Conservation (phyloP, 2,113 vertebrate genomes). For the Balaeniceps rex region DNA sequence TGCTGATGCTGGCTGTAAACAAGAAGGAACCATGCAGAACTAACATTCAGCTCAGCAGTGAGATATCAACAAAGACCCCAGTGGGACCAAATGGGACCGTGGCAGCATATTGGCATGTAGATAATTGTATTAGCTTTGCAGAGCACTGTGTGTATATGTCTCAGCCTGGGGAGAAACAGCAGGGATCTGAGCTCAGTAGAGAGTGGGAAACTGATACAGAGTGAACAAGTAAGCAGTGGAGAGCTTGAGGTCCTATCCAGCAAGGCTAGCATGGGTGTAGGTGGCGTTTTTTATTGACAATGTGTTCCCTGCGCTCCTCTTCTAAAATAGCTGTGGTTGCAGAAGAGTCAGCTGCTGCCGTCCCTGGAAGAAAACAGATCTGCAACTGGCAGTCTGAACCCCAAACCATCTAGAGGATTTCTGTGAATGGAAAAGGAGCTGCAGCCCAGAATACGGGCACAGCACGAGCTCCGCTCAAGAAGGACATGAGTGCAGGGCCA, state of each 20-base stretch:
- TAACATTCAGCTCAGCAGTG: neutral
- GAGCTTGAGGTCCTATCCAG: neutral
- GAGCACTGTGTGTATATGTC: neutral
- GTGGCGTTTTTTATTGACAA: neutral
- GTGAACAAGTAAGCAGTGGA: neutral
- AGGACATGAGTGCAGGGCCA: rapidly evolving
- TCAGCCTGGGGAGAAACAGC: neutral
- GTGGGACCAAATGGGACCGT: neutral
- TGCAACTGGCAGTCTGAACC: neutral
- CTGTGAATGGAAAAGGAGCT: neutral
- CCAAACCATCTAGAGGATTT: neutral
- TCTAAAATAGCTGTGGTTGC: neutral
- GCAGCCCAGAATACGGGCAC: neutral
- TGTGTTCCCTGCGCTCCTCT: neutral
- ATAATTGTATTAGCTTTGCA: constrained; percentile 35
- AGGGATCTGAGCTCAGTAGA: neutral
- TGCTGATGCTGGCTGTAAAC: neutral
- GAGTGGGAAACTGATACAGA: neutral
- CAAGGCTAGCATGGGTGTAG: neutral
- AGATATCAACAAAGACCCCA: constrained; percentile 1
- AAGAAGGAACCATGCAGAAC: constrained; percentile 14
- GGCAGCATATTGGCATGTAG: neutral
- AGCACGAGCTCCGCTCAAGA: neutral
- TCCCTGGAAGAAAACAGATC: neutral
- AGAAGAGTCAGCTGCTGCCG: neutral